Evolutionary conservation across 1,140 invertebrate species (phyloP), one percentile per base, ranked within the genome.

Genomic region (Calosoma granatense): DNA sequence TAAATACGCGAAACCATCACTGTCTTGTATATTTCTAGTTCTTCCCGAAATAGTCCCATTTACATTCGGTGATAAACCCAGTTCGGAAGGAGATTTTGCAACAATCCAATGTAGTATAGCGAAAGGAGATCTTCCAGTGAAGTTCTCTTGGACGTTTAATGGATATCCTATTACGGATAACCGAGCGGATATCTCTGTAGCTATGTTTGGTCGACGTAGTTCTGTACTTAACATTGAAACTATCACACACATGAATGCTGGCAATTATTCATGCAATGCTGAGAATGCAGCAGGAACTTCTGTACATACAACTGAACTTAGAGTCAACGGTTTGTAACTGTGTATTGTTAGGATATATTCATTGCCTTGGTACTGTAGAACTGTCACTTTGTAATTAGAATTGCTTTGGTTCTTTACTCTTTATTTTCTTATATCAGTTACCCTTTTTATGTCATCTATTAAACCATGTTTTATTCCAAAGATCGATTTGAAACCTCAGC

Each of bases 221-320:
- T 80, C 59, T 82, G 78, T 19, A 85, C 79, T 59, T 76, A 85
- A 54, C 51, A 86, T 87, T 63, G 81, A 84, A 22, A 77, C 76
- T 59, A 78, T 85, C 3, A 76, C 78, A 56, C 79, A 78, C 52
- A 67, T 71, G 51, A 81, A 85, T 65, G 79, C 75, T 56, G 83
- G 84, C 61, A 80, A 83, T 65, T 86, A 84, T 63, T 82, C 79
- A 21, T 86, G 82, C 65, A 76, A 80, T 53, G 86, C 83, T 30
- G 74, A 69, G 63, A 87, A 87, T 70, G 73, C 68, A 64, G 85
- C 84, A 14, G 85, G 84, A 41, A 72, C 71, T 65, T 68, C 76
- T 56, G 75, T 76, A 67, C 76, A 79, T 62, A 78, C 80, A 2
- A 75, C 81, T 20, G 65, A 72, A 59, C 72, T 86, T 54, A 74